phyloP scores from a whole-genome alignment of 2,113 vertebrate species.

The Thamnophis sirtalis region DNA sequence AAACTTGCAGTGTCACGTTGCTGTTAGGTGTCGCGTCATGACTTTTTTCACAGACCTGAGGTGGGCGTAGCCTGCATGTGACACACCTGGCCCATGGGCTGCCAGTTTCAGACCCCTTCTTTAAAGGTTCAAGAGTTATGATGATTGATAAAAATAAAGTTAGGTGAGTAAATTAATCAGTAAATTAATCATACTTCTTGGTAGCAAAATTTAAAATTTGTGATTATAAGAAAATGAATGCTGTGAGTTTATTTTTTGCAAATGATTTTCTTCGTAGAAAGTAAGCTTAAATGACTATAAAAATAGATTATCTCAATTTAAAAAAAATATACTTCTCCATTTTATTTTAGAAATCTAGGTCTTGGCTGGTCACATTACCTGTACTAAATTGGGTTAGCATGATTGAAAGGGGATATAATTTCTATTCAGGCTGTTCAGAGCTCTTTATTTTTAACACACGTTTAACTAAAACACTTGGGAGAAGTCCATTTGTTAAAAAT shows the following conservation, averaged over 20 bases:
- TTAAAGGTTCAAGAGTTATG: neutral
- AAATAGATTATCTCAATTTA: neutral
- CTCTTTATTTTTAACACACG: constrained; percentile 32
- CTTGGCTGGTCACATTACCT: constrained; percentile 18
- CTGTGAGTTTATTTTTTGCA: neutral
- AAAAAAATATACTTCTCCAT: neutral
- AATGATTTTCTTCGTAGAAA: neutral
- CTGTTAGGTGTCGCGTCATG: too few relatives aligned
- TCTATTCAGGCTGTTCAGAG: constrained; percentile 15
- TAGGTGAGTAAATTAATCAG: neutral
- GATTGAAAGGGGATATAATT: constrained; percentile 25
- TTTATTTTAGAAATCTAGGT: constrained; percentile 20
- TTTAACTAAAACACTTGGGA: constrained; percentile 26
- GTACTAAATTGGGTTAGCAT: constrained; percentile 12
- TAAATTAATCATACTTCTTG: neutral
- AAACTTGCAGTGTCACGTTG: too few relatives aligned
- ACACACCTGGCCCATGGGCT: too few relatives aligned
- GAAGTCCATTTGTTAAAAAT: constrained; percentile 23
- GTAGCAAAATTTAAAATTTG: neutral
- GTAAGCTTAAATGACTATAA: neutral
- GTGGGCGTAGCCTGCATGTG: too few relatives aligned
- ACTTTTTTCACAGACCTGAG: too few relatives aligned
- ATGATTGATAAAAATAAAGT: neutral
- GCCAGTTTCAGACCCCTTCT: too few relatives aligned
- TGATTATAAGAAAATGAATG: neutral